Conservation (phyloP, 2,113 vertebrate genomes). For the Gopherus flavomarginatus region DNA sequence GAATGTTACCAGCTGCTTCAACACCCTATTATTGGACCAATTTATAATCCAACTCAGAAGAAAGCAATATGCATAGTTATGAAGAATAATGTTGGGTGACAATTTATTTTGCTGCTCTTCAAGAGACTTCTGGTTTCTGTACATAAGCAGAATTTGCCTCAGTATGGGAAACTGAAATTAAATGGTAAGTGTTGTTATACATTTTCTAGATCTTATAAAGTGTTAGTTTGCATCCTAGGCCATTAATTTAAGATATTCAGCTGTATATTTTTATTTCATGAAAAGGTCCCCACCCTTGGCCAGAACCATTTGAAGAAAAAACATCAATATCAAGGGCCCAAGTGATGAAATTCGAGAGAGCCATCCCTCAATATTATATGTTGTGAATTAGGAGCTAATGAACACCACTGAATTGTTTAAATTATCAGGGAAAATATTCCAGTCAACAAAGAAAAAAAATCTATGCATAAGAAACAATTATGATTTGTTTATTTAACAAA, state of each 20-base stretch:
- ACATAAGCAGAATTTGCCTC: neutral
- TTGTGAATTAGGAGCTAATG: neutral
- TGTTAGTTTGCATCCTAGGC: neutral
- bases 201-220: neutral
- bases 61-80: neutral
- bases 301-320: neutral
- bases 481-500: constrained; percentile 82
- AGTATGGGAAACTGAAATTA: neutral
- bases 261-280: neutral
- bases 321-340: neutral
- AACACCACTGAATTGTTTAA: neutral
- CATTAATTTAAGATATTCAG: neutral
- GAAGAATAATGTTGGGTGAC: fast-evolving
- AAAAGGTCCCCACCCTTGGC: neutral
- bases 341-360: neutral
- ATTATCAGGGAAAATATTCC: neutral
- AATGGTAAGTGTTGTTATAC: neutral
- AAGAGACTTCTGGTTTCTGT: neutral
- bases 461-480: constrained; percentile 49
- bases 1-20: neutral
- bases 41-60: neutral
- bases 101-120: neutral
- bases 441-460: constrained; percentile 27
- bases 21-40: neutral
- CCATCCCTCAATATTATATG: neutral